Evolutionary conservation across 2,113 vertebrate genomes (phyloP).

Genomic region (Glaucidium brasilianum): DNA sequence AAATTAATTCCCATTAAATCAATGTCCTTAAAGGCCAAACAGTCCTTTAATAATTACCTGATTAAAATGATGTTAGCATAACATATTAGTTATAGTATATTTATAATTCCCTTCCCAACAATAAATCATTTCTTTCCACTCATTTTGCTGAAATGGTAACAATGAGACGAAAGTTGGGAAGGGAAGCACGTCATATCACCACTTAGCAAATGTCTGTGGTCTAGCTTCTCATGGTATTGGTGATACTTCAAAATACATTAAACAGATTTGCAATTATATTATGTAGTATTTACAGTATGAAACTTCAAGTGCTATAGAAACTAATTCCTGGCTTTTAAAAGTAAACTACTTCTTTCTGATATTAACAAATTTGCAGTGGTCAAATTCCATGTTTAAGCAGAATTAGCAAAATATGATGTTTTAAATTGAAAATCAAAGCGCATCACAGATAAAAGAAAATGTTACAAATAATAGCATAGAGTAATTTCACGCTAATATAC

Average conservation of each 20-base stretch:
- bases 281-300: background rate
- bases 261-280: background rate
- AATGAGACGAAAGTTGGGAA: background rate
- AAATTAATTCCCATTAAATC: slow-evolving; percentile 72
- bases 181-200: background rate
- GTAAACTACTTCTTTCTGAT: background rate
- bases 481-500: background rate
- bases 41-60: slow-evolving; percentile 61
- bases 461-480: background rate
- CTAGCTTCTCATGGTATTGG: background rate
- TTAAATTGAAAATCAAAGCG: background rate
- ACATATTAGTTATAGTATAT: slow-evolving; percentile 34
- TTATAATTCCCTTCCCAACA: slow-evolving; percentile 29
- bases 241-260: background rate
- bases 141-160: background rate
- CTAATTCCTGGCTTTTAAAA: background rate
- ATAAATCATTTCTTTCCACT: background rate
- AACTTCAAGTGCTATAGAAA: background rate
- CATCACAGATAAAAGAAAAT: background rate
- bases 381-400: background rate
- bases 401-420: background rate
- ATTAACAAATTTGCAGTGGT: background rate
- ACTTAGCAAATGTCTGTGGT: background rate
- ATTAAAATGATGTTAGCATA: slow-evolving; percentile 59
- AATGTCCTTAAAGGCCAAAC: slow-evolving; percentile 70